Evolutionary conservation across 2,888 invertebrate species (phyloP).

Genomic region (Fragum whitleyi): DNA sequence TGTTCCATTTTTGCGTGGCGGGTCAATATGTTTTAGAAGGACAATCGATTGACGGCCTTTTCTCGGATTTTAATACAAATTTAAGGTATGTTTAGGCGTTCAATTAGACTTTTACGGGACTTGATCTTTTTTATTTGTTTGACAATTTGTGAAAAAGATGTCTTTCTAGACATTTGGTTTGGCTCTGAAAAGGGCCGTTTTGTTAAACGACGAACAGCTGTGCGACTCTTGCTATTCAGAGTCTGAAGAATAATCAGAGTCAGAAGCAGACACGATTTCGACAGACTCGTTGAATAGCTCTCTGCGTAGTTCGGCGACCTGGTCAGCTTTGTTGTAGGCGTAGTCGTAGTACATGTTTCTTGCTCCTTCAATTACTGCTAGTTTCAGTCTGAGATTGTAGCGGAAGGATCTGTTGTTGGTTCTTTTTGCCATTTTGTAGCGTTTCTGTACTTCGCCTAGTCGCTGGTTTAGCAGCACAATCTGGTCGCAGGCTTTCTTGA

Average conservation of each 20-base stretch:
- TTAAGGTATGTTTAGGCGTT: too few relatives aligned
- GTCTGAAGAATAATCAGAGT: conserved; percentile 3
- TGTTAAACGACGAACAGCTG: conserved; percentile 2
- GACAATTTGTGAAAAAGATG: conserved; percentile 1
- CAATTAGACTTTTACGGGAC: too few relatives aligned
- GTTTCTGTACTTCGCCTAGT: conserved; percentile 68
- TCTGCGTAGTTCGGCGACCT: conserved; percentile 65
- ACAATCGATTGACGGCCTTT: too few relatives aligned
- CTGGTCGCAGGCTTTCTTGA: conserved; percentile 74
- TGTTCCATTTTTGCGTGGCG: too few relatives aligned
- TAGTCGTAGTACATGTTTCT: conserved; percentile 78
- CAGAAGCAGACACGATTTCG: not conserved
- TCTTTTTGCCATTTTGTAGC: conserved; percentile 72
- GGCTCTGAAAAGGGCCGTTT: conserved; percentile 3
- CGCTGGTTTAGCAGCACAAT: conserved; percentile 73
- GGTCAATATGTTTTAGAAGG: too few relatives aligned
- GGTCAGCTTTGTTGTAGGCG: conserved; percentile 74
- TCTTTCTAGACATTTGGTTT: conserved; percentile 1
- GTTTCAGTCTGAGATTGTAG: conserved; percentile 73
- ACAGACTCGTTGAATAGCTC: not conserved
- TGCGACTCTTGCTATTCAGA: not conserved
- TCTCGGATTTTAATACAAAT: too few relatives aligned
- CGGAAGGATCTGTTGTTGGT: conserved; percentile 72
- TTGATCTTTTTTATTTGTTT: not conserved
- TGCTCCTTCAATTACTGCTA: conserved; percentile 76